Evolutionary conservation across 2,888 invertebrate genomes (phyloP).

Genomic region (Chalcis sispes): DNA sequence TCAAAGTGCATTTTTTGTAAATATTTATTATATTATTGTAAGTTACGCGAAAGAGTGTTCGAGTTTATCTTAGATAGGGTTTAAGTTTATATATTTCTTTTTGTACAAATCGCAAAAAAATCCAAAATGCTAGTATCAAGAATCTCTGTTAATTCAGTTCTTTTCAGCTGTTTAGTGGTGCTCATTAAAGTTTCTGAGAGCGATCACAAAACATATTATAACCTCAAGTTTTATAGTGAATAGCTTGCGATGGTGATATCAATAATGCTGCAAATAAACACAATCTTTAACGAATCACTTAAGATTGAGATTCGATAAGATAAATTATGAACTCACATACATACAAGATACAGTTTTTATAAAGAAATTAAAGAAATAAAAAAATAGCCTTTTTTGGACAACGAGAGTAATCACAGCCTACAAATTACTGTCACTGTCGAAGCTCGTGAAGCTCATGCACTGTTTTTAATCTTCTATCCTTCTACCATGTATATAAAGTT

Average conservation of each 20-base stretch:
- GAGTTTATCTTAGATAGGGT: constrained; percentile 42
- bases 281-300: constrained; percentile 31
- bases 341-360: constrained; percentile 45
- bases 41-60: constrained; percentile 41
- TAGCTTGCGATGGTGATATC: constrained; percentile 24
- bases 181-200: constrained; percentile 39
- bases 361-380: constrained; percentile 24
- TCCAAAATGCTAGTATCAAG: constrained; percentile 18
- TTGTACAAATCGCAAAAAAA: constrained; percentile 56
- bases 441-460: constrained; percentile 51
- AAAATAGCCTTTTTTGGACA: constrained; percentile 50
- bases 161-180: constrained; percentile 44
- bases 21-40: constrained; percentile 55
- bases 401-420: constrained; percentile 55
- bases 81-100: constrained; percentile 56
- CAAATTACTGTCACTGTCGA: constrained; percentile 55
- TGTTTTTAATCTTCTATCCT: constrained; percentile 54
- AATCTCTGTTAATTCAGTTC: constrained; percentile 21
- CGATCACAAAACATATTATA: constrained; percentile 38
- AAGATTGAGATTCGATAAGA: neutral
- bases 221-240: constrained; percentile 37
- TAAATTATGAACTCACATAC: constrained; percentile 8
- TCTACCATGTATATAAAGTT: constrained; percentile 55
- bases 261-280: constrained; percentile 23
- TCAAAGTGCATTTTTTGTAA: constrained; percentile 56